Conservation (phyloP, 1,140 invertebrate species). For the Holotrichia oblita region DNA sequence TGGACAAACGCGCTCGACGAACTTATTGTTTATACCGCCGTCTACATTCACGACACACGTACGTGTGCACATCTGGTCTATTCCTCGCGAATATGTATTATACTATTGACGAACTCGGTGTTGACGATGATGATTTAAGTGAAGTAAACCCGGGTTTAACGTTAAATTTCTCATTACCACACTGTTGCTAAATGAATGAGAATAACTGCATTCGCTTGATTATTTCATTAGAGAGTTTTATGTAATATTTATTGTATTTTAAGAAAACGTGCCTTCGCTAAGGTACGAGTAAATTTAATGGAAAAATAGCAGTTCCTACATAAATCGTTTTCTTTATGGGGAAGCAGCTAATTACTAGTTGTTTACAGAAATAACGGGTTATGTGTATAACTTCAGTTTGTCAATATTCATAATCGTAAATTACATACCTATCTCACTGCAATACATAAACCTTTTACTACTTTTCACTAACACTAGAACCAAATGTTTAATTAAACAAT, state of each 20-base stretch:
- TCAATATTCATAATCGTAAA: background rate
- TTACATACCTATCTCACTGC: too few relatives aligned
- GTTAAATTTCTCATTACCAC: slow-evolving; percentile 28
- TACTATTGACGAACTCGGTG: slow-evolving; percentile 10
- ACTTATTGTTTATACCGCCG: slow-evolving; percentile 8
- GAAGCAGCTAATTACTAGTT: background rate
- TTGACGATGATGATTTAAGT: background rate
- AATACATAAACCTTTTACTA: too few relatives aligned
- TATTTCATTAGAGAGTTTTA: slow-evolving; percentile 10
- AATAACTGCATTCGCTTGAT: slow-evolving; percentile 20
- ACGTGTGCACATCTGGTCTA: slow-evolving; percentile 3
- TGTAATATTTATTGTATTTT: slow-evolving; percentile 22
- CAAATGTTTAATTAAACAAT: too few relatives aligned
- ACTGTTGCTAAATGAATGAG: background rate
- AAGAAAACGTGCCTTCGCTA: background rate
- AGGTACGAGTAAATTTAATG: background rate
- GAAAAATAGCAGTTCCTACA: background rate
- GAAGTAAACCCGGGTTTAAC: background rate
- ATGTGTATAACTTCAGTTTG: background rate
- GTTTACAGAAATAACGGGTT: background rate
- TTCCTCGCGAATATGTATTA: slow-evolving; percentile 8
- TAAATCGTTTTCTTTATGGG: background rate
- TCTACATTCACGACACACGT: background rate
- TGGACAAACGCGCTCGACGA: background rate
- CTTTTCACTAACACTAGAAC: too few relatives aligned